Evolutionary conservation across 2,888 invertebrate genomes (phyloP).

Genomic region (Parascotia fuliginaria): DNA sequence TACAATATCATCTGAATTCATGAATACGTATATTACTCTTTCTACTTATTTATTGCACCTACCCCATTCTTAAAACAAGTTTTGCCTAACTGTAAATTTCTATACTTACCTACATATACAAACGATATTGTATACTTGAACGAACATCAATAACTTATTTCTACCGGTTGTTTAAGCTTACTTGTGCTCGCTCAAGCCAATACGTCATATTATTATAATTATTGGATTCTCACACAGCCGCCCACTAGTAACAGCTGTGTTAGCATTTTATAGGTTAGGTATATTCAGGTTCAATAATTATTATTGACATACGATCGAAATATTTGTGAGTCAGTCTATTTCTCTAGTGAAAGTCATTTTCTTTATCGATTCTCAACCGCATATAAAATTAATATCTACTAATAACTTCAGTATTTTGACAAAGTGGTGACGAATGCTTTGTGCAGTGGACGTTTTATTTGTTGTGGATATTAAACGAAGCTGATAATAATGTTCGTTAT

Average conservation of each 20-base stretch:
- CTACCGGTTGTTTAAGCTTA: constrained; percentile 1
- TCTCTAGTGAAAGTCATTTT: not conserved
- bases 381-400: not conserved
- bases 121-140: constrained; percentile 2
- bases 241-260: constrained; percentile 3
- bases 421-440: not conserved
- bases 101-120: not conserved
- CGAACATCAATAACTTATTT: constrained; percentile 2
- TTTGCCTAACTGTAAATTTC: constrained; percentile 40
- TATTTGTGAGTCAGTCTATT: not conserved
- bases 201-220: not conserved
- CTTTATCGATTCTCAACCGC: not conserved
- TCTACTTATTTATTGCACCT: no score
- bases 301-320: not conserved
- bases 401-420: not conserved
- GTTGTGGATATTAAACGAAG: constrained; percentile 9
- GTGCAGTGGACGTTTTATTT: constrained; percentile 1
- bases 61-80: constrained; percentile 13
- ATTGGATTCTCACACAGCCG: not conserved
- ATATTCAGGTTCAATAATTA: not conserved
- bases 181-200: not conserved
- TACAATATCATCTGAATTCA: no score
- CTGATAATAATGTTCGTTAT: not conserved
- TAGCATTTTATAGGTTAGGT: constrained; percentile 25
- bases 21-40: no score